phyloP scores from a whole-genome alignment of 2,797 vertebrate species.

The Sebastes cheni region DNA sequence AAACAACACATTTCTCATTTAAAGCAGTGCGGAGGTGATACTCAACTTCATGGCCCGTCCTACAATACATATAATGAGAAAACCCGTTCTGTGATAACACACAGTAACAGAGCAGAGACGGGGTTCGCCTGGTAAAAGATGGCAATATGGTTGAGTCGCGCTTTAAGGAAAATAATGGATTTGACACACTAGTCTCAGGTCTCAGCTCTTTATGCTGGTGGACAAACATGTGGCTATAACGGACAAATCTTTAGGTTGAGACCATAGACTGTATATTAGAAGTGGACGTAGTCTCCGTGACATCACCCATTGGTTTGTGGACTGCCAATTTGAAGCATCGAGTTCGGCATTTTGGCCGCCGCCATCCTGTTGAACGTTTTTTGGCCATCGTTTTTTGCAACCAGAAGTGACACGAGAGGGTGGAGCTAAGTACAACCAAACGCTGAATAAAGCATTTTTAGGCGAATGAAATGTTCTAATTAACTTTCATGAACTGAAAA shows the following conservation, averaged over 20 bases:
- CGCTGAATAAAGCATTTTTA: too few relatives aligned
- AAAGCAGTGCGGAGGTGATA: slow-evolving; percentile 25
- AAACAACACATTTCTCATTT: slow-evolving; percentile 58
- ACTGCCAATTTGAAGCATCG: too few relatives aligned
- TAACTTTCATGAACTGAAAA: too few relatives aligned
- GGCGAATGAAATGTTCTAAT: too few relatives aligned
- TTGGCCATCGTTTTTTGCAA: too few relatives aligned
- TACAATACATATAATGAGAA: background rate
- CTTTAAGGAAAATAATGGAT: background rate
- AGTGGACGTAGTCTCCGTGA: too few relatives aligned
- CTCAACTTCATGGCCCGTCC: background rate
- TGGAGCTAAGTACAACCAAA: too few relatives aligned
- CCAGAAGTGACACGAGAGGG: too few relatives aligned
- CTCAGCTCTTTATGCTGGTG: background rate
- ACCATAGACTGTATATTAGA: too few relatives aligned
- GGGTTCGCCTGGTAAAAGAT: slow-evolving; percentile 1
- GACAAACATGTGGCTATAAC: background rate
- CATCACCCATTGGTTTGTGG: too few relatives aligned
- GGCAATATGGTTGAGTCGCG: background rate
- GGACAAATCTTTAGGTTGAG: background rate
- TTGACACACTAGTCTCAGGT: background rate
- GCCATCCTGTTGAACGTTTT: too few relatives aligned
- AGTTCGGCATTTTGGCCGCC: too few relatives aligned
- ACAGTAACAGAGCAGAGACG: background rate
- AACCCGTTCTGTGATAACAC: background rate